Evolutionary conservation across 2,113 vertebrate species (phyloP), one percentile per base, ranked within the genome.

Genomic region (Erythrocercus mccallii): DNA sequence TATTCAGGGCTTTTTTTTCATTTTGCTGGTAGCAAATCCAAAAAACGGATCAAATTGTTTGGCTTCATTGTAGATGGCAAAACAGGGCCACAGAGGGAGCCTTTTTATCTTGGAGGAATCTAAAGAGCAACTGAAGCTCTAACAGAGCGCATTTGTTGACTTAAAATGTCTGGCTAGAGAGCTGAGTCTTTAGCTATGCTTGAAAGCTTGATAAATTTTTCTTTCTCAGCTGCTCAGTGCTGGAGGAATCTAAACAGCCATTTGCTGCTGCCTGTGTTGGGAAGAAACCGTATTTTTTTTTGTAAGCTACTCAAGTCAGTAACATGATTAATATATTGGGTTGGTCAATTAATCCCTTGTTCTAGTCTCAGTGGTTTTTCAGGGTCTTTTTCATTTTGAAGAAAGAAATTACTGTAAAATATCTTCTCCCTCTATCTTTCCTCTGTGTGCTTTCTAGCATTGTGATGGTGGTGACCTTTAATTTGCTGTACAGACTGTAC

Each of bases 121-220:
- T 87, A 53, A 92, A 81, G 58, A 95, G 69, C 83, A 92, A 89
- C 48, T 53, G 80, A 94, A 91, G 78, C 81, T 91, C 16, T 88
- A 92, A 79, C 57, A 92, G 93, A 81, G 86, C 0, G 0, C 2
- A 0, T 92, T 96, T 96, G 94, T 97, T 97, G 81, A 91, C 65
- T 76, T 77, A 79, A 91, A 95, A 95, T 95, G 58, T 69, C 93
- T 92, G 89, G 42, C 91, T 87, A 30, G 70, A 87, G 87, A 87
- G 74, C 44, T 11, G 83, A 65, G 78, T 91, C 74, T 84, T 89
- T 56, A 92, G 86, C 78, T 95, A 3, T 79, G 81, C 87, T 87
- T 87, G 86, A 96, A 94, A 95, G 84, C 93, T 91, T 90, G 87
- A 80, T 90, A 91, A 8, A 72, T 89, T 94, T 95, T 90, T 88